Evolutionary conservation across 1,140 invertebrate genomes (phyloP).

Genomic region (Ceratosolen solmsi): DNA sequence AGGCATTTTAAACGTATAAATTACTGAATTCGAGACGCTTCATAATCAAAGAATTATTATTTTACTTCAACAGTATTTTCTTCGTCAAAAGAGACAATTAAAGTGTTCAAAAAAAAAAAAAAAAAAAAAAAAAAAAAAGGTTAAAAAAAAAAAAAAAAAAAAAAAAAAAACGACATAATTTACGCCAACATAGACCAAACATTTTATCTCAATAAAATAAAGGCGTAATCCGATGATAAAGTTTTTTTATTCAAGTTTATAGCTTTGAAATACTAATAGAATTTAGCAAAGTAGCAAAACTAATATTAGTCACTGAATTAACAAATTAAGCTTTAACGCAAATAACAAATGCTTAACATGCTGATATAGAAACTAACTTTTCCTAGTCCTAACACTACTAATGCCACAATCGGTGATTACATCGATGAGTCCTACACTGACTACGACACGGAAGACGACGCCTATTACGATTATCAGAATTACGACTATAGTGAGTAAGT

Average conservation of each 20-base stretch:
- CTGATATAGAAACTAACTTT: constrained; percentile 56
- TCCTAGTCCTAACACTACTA: constrained; percentile 69
- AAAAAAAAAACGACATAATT: no score
- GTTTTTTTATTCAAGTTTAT: background rate
- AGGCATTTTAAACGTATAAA: no score
- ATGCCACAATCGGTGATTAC: constrained; percentile 66
- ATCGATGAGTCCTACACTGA: constrained; percentile 69
- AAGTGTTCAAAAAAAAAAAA: no score
- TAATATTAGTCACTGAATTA: constrained; percentile 33
- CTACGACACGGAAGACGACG: constrained; percentile 70
- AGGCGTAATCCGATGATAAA: background rate
- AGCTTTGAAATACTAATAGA: background rate
- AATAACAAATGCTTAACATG: constrained; percentile 39
- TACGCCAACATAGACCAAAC: no score
- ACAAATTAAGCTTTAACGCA: constrained; percentile 38
- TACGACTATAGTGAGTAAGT: constrained; percentile 72
- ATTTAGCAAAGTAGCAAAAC: constrained; percentile 16
- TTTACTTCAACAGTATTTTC: no score
- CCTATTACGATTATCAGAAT: constrained; percentile 70
- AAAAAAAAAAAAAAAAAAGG: no score
- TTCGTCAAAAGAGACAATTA: no score
- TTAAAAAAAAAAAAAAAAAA: no score
- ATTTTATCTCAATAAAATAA: no score
- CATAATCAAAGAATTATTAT: no score
- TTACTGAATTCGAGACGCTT: no score